Evolutionary conservation across 2,113 vertebrate species (phyloP).

Genomic region (Gadus chalcogrammus): DNA sequence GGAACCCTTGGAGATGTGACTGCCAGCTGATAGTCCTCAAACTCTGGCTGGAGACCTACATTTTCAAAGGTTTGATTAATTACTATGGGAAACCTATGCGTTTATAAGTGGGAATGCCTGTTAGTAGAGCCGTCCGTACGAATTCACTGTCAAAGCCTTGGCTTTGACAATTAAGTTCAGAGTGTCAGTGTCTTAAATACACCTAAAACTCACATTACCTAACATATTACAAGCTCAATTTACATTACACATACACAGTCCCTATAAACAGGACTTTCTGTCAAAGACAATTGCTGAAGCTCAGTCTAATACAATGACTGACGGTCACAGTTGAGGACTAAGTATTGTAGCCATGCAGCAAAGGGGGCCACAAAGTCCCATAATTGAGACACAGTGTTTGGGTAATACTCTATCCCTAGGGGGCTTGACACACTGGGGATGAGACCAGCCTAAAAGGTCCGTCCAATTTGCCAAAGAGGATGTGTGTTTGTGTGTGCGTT

Average conservation of each 20-base stretch:
- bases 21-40: slow-evolving; percentile 90
- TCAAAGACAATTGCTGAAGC: background rate
- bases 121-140: background rate
- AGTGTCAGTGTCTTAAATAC: background rate
- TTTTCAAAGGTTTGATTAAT: slow-evolving; percentile 84
- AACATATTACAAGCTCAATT: background rate
- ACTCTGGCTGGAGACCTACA: slow-evolving; percentile 94
- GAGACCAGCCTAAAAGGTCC: slow-evolving; percentile 19
- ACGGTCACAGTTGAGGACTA: background rate
- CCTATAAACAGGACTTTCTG: background rate
- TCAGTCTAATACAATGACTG: background rate
- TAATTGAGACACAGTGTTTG: slow-evolving; percentile 4
- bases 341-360: background rate
- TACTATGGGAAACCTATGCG: background rate
- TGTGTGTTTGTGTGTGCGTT: slow-evolving; percentile 3
- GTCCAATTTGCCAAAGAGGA: slow-evolving; percentile 27
- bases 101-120: background rate
- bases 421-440: slow-evolving; percentile 16
- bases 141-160: background rate
- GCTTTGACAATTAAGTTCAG: background rate
- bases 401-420: slow-evolving; percentile 8
- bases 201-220: slow-evolving; percentile 12
- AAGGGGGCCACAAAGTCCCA: slow-evolving; percentile 3
- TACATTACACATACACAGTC: background rate
- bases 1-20: slow-evolving; percentile 93